phyloP scores from a whole-genome alignment of 2,888 invertebrate species.

The Bibio marci region DNA sequence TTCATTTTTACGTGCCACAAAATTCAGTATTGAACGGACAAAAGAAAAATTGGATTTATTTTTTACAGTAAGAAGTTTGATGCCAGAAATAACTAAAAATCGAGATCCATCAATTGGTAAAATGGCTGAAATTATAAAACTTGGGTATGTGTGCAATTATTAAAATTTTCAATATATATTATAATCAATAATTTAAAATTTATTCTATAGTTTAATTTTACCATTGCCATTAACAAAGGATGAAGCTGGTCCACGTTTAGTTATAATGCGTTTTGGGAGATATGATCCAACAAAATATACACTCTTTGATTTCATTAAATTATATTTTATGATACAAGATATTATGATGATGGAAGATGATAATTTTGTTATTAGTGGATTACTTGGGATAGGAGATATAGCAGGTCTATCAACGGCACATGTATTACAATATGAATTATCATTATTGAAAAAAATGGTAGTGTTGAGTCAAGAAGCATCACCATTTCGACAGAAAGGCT shows the following conservation, averaged over 20 bases:
- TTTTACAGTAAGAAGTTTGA: constrained; percentile 31
- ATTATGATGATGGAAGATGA: constrained; percentile 44
- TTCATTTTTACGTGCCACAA: constrained; percentile 31
- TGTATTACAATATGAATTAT: constrained; percentile 38
- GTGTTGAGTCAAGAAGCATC: constrained; percentile 37
- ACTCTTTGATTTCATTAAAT: constrained; percentile 32
- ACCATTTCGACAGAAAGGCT: constrained; percentile 39
- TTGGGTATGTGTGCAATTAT: constrained; percentile 10
- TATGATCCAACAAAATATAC: constrained; percentile 30
- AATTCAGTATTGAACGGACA: constrained; percentile 29
- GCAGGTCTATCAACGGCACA: constrained; percentile 34
- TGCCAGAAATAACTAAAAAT: constrained; percentile 33
- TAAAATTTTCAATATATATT: background rate
- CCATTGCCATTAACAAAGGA: constrained; percentile 15
- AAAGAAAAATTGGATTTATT: constrained; percentile 33
- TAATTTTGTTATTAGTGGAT: constrained; percentile 34
- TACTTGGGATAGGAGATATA: constrained; percentile 36
- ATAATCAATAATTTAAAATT: background rate
- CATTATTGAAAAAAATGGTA: constrained; percentile 38
- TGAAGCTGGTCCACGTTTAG: constrained; percentile 27
- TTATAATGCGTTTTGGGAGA: constrained; percentile 29
- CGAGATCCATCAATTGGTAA: constrained; percentile 9
- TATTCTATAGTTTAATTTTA: constrained; percentile 12
- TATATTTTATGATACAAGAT: constrained; percentile 37
- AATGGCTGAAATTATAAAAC: constrained; percentile 10